Evolutionary conservation across 2,888 invertebrate species (phyloP).

Genomic region (Pecten maximus): DNA sequence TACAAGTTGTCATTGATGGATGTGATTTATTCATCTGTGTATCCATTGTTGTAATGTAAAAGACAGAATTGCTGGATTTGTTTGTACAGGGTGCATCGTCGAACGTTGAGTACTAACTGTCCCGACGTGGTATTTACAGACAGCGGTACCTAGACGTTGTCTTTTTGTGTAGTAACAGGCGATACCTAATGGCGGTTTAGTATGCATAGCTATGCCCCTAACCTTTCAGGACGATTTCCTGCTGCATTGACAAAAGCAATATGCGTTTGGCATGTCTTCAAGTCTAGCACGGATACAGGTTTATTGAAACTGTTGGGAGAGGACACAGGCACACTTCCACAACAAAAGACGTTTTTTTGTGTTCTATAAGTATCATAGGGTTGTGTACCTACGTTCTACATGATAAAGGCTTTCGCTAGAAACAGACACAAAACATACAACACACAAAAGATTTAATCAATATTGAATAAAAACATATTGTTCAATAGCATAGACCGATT

Average conservation of each 20-base stretch:
- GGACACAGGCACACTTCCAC: background rate
- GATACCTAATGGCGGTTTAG: background rate
- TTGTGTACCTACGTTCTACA: background rate
- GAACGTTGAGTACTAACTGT: background rate
- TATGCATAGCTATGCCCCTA: constrained; percentile 4
- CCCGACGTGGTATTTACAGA: background rate
- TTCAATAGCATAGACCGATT: too few species aligned
- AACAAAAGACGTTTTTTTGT: background rate
- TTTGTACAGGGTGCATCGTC: background rate
- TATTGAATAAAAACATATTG: too few species aligned
- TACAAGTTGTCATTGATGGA: too few species aligned
- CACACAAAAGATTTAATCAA: background rate
- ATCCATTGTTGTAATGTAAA: too few species aligned
- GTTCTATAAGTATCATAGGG: background rate
- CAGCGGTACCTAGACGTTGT: background rate
- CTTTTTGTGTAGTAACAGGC: background rate
- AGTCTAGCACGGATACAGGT: background rate
- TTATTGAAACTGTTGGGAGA: background rate
- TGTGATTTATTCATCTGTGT: too few species aligned
- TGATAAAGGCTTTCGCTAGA: background rate
- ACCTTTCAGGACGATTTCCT: background rate
- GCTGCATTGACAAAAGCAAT: background rate
- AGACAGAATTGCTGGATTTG: background rate
- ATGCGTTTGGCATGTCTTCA: constrained; percentile 16
- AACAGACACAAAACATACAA: background rate